Evolutionary conservation across 1,140 invertebrate species (phyloP).

Genomic region (Solenopsis fugax): DNA sequence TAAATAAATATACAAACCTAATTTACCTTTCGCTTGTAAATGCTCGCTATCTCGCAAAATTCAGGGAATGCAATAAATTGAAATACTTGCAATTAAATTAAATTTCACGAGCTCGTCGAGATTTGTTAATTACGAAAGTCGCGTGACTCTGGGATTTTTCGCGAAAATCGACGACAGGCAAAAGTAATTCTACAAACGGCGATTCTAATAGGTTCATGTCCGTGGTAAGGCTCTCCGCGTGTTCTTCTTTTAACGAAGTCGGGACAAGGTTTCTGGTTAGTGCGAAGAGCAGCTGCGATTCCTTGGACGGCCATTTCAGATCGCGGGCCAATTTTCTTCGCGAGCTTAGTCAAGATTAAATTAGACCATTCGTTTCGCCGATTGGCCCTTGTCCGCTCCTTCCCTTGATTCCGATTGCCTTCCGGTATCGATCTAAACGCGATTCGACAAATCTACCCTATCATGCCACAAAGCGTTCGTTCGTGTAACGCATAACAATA

Average conservation of each 20-base stretch:
- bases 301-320: constrained; percentile 63
- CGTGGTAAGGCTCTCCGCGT: not conserved
- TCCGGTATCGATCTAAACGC: constrained; percentile 62
- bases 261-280: constrained; percentile 56
- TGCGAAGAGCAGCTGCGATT: constrained; percentile 54
- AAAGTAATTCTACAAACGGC: constrained; percentile 51
- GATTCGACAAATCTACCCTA: constrained; percentile 64
- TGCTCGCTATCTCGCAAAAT: constrained; percentile 44
- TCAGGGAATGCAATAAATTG: constrained; percentile 57
- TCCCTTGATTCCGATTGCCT: constrained; percentile 40
- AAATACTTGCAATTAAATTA: constrained; percentile 57
- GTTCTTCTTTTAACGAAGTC: constrained; percentile 57
- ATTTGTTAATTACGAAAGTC: constrained; percentile 60
- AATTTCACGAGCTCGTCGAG: constrained; percentile 44
- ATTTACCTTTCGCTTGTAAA: constrained; percentile 40
- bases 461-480: constrained; percentile 50
- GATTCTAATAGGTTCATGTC: constrained; percentile 50
- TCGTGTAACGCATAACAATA: constrained; percentile 26
- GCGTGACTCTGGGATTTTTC: constrained; percentile 35
- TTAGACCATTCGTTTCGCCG: constrained; percentile 71
- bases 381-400: constrained; percentile 68
- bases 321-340: constrained; percentile 65
- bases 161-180: constrained; percentile 12
- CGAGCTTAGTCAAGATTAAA: constrained; percentile 72
- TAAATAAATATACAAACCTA: constrained; percentile 45